Base-by-base conservation (phyloP, 2,113 vertebrate species). In the Columba janthina region DNA sequence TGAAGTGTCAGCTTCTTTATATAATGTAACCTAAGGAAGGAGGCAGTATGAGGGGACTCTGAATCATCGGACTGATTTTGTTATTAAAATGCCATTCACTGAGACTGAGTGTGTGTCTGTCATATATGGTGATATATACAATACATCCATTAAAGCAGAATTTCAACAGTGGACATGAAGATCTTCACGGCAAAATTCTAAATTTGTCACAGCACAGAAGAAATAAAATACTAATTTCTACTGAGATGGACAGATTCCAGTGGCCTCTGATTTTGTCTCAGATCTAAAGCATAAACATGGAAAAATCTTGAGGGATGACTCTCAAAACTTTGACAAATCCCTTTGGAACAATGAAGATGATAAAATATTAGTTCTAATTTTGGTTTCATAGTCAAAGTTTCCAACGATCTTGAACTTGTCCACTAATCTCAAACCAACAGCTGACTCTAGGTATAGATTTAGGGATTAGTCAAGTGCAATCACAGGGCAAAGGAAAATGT, bases 1-100 rank as follows among this genome's bases (percentile, higher is more conserved):
- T 74, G 72, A 89, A 91, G 60, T 93, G 84, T 85, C 77, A 95
- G 62, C 17, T 75, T 58, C n/a, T 86, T 87, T 82, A 73, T 36
- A n/a, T 12, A 84, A 91, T 38, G 57, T 60, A 93, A 83, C 83
- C 78, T 56, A 79, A 86, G 42, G 58, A 77, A 85, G 51, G 24
- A 57, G 34, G 19, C 25, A 73, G 32, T 58, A 32, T 51, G 69
- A 80, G 48, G 51, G 34, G 88, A 58, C 21, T 69, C 8, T 32
- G 72, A 80, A 85, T 51, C 0, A 0, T 70, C 42, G 85, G 48
- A 26, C 32, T 60, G 51, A 69, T 57, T 32, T n/a, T 72, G 67
- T 61, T 51, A 70, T 50, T 80, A 42, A 85, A 87, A 89, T 91
- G 42, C 21, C 76, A 64, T 38, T 56, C 38, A 56, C 3, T 40